Evolutionary conservation across 23 tunicate species (phyloP).

Genomic region (Pegea sp.): DNA sequence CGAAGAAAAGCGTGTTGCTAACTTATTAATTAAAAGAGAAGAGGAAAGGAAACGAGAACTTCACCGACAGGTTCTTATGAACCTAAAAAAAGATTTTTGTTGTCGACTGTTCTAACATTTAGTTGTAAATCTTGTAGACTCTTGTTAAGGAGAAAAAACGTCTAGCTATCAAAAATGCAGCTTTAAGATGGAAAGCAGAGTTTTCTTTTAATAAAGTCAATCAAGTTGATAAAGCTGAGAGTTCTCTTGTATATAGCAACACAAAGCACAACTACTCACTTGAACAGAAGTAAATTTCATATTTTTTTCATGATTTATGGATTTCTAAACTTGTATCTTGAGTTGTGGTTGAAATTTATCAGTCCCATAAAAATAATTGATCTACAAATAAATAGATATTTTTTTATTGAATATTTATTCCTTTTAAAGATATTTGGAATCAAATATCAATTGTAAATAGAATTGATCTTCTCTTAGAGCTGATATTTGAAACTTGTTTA

Average conservation of each 20-base stretch:
- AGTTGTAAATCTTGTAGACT: constrained; percentile 14
- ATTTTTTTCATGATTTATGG: background rate
- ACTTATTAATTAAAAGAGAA: constrained; percentile 67
- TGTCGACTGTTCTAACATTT: background rate
- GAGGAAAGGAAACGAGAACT: constrained; percentile 90
- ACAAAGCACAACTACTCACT: background rate
- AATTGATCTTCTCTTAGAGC: too few relatives aligned
- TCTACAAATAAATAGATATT: too few relatives aligned
- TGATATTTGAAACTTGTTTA: too few relatives aligned
- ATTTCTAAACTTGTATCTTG: background rate
- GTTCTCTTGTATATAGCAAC: constrained; percentile 1
- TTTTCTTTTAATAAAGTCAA: constrained; percentile 2
- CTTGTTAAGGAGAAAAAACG: constrained; percentile 80
- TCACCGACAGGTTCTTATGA: constrained; percentile 86
- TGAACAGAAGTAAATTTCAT: background rate
- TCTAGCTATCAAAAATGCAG: constrained; percentile 80
- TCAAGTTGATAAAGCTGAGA: background rate
- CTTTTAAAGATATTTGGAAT: too few relatives aligned
- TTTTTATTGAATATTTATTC: too few relatives aligned
- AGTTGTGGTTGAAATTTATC: constrained; percentile 3
- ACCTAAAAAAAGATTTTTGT: background rate
- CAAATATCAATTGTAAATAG: too few relatives aligned
- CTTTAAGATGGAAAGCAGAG: constrained; percentile 75
- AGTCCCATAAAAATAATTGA: too few relatives aligned
- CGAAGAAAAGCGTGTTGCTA: constrained; percentile 78